Evolutionary conservation across 2,797 vertebrate species (phyloP), one percentile per base, ranked within the genome.

Genomic region (Enteromius unitaeniatus): DNA sequence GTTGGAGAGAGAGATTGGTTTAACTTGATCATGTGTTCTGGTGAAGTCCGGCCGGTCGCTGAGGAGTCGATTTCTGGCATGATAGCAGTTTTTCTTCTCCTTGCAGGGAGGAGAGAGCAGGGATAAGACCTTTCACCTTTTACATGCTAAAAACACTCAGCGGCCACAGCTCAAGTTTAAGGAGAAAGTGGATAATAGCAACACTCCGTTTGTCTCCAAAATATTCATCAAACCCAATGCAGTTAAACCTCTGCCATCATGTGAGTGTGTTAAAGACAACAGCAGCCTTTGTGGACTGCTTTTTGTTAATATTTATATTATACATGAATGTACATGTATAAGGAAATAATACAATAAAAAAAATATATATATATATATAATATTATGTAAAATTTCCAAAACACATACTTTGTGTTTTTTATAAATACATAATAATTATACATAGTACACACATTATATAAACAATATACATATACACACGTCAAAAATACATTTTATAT

Each of bases 181-280:
- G 62, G 97, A 99, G 62, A 99, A 96, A 88, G 92, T 98, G 0
- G 97, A 99, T 92, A 99, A 99, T 92, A 97, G 96, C 92, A 99
- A 99, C 91, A 97, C 96, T 0, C 98, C 98, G 0, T 99, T 99
- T 85, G 87, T 96, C 78, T 96, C 98, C 64, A 99, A 97, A 90
- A 95, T 99, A 90, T 99, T 97, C 89, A 86, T 97, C 86, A 99
- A 99, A 88, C 98, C 98, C 83, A 99, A 99, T 51, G 97, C 97
- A 23, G 64, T 93, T 86, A 98, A 97, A 84, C 94, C 97, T 4
- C 95, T 99, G 86, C 94, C 98, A 0, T 94, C 95, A 86, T 97
- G 98, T 99, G 92, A 93, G 93, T 81, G 75, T 85, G 40, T 47
- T n/a, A 0, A 26, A 11, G 11, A 28, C 64, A 68, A 7, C 65